phyloP scores from a whole-genome alignment of 2,113 vertebrate genomes.

The Cnemophilus loriae region DNA sequence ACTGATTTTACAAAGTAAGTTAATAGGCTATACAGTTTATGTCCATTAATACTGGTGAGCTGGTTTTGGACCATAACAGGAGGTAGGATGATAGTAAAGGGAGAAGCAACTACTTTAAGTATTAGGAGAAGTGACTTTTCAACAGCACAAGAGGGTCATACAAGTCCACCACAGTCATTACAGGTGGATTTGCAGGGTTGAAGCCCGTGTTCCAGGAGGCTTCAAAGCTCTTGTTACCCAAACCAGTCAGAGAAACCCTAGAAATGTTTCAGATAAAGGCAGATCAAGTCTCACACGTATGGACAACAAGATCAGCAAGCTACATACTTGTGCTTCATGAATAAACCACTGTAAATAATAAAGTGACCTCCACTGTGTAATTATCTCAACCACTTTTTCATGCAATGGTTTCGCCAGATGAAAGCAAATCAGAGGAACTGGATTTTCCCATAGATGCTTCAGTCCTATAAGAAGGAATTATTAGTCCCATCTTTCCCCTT shows the following conservation, averaged over 20 bases:
- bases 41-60: background rate
- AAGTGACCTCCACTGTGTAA: background rate
- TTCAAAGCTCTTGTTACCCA: background rate
- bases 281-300: background rate
- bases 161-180: background rate
- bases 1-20: background rate
- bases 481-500: background rate
- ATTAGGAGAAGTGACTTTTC: background rate
- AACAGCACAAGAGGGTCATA: background rate
- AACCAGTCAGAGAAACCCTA: background rate
- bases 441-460: background rate
- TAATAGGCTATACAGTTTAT: background rate
- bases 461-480: background rate
- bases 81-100: background rate
- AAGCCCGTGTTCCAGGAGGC: background rate
- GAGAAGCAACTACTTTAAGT: background rate
- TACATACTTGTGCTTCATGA: background rate
- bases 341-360: constrained; percentile 3
- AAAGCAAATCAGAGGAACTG: background rate
- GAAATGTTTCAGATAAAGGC: background rate
- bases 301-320: background rate
- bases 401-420: background rate
- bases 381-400: background rate
- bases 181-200: background rate
- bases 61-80: background rate